Conservation (phyloP, 92 coral and sea anemone species). For the Actinernus sp. region DNA sequence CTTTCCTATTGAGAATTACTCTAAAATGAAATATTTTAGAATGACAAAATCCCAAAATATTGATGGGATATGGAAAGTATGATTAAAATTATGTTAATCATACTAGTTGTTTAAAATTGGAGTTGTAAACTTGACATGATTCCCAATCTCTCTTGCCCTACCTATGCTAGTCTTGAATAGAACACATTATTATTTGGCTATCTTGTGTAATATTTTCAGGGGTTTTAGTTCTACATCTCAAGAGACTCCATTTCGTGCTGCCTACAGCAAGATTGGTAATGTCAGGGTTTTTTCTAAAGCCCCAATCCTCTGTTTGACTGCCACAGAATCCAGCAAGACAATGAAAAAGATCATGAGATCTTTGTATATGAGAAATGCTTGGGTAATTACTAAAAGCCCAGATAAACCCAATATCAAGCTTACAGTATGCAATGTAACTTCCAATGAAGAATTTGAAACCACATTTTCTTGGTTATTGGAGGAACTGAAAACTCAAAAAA, state of each 20-base stretch:
- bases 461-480: slow-evolving; percentile 15
- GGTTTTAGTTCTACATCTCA: too few species aligned
- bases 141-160: too few species aligned
- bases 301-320: slow-evolving; percentile 65
- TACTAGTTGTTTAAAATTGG: too few species aligned
- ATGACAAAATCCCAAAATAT: too few species aligned
- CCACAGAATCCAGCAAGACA: slow-evolving; percentile 46
- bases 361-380: slow-evolving; percentile 20
- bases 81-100: too few species aligned
- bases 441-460: neutral
- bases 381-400: slow-evolving; percentile 19
- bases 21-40: too few species aligned
- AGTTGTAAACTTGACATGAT: too few species aligned
- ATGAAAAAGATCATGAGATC: slow-evolving; percentile 11
- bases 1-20: too few species aligned
- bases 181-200: neutral
- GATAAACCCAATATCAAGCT: slow-evolving; percentile 28
- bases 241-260: slow-evolving; percentile 34
- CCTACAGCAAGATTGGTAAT: slow-evolving; percentile 55
- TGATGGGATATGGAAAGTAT: too few species aligned
- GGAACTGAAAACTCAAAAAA: neutral
- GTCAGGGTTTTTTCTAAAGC: slow-evolving; percentile 35
- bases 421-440: neutral
- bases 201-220: slow-evolving; percentile 15
- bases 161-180: too few species aligned